phyloP scores from a whole-genome alignment of 92 coral and sea anemone species.

The Umimayanthus chanpuru region DNA sequence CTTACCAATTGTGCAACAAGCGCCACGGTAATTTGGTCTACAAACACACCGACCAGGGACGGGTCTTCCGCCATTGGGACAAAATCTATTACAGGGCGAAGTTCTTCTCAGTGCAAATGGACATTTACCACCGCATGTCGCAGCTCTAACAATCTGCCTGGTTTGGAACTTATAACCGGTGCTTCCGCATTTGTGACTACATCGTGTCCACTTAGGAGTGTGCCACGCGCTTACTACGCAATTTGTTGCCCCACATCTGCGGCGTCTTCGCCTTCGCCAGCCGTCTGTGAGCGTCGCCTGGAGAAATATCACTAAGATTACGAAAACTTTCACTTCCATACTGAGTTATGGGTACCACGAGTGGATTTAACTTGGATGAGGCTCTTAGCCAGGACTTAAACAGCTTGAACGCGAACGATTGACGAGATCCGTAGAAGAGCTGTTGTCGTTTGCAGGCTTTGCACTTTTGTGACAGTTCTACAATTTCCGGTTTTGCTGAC shows the following conservation, averaged over 20 bases:
- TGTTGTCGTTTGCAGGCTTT: not conserved
- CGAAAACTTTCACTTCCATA: conserved; percentile 2
- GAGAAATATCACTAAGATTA: not conserved
- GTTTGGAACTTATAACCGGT: conserved; percentile 11
- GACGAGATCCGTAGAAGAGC: not conserved
- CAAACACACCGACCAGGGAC: conserved; percentile 38
- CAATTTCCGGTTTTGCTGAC: not conserved
- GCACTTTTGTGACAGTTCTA: not conserved
- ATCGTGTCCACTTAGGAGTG: conserved; percentile 6
- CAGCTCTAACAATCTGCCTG: not conserved
- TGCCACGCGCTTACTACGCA: conserved; percentile 28
- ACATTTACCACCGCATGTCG: conserved; percentile 25
- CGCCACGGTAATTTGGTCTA: conserved; percentile 21
- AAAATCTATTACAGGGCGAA: conserved; percentile 20
- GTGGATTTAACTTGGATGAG: not conserved
- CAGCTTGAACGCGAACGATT: not conserved
- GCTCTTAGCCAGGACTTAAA: not conserved
- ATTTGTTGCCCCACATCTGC: not conserved
- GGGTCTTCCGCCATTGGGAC: conserved; percentile 29
- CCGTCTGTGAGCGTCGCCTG: conserved; percentile 18
- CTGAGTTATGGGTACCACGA: not conserved
- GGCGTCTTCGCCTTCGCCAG: conserved; percentile 23
- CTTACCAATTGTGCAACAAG: conserved; percentile 34
- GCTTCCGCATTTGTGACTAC: conserved; percentile 26
- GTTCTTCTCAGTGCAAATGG: not conserved